Conservation (phyloP, 1,140 invertebrate species). For the Babylonia areolata region DNA sequence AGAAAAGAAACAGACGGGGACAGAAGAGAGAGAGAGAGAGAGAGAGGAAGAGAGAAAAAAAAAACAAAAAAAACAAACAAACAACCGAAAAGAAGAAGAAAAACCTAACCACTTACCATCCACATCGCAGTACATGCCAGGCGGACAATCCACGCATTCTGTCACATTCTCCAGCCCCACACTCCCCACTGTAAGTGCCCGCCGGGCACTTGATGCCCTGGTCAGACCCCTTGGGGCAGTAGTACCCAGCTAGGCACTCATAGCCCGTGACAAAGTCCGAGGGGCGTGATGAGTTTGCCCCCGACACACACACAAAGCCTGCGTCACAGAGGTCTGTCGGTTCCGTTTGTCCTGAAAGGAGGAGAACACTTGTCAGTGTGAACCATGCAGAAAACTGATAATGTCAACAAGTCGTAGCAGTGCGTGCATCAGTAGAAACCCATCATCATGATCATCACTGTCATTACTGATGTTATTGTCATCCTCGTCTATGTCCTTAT, state of each 20-base stretch:
- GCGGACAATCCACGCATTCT: conserved; percentile 64
- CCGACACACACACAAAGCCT: conserved; percentile 68
- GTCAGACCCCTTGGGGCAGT: conserved; percentile 66
- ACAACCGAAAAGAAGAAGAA: not conserved
- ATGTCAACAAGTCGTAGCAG: not conserved
- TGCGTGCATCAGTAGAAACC: not conserved
- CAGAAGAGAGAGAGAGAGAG: not conserved
- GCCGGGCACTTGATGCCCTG: conserved; percentile 68
- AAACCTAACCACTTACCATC: conserved; percentile 55
- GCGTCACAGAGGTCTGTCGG: conserved; percentile 65
- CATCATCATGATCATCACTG: too few species aligned
- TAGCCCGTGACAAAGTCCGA: conserved; percentile 66
- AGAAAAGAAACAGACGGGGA: not conserved
- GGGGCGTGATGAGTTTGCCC: conserved; percentile 60
- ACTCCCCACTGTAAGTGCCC: conserved; percentile 65
- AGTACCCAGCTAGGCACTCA: conserved; percentile 65
- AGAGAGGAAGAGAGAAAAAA: not conserved
- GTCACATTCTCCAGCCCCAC: conserved; percentile 65
- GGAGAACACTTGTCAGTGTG: not conserved
- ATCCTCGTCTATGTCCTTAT: too few species aligned
- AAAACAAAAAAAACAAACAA: not conserved
- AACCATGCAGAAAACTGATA: not conserved
- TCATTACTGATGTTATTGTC: too few species aligned
- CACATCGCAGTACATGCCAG: conserved; percentile 65
- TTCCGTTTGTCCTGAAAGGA: conserved; percentile 60